Evolutionary conservation across 2,113 vertebrate genomes (phyloP).

Genomic region (Nipponia nippon): DNA sequence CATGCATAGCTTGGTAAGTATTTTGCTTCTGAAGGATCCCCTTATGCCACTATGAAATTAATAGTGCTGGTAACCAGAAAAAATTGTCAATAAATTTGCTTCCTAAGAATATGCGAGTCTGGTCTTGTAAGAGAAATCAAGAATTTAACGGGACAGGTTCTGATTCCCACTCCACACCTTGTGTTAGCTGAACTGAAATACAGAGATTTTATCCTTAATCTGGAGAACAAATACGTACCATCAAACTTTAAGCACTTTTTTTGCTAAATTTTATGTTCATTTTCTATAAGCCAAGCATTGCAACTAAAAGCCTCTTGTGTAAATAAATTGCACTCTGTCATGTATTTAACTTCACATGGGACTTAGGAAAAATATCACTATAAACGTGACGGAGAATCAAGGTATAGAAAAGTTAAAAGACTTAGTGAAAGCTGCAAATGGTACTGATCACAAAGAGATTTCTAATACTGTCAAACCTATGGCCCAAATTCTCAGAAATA

Average conservation of each 20-base stretch:
- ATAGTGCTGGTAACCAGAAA: background rate
- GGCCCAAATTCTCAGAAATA: background rate
- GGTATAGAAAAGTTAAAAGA: background rate
- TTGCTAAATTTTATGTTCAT: background rate
- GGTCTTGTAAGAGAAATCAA: background rate
- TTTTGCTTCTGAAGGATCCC: background rate
- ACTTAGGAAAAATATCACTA: background rate
- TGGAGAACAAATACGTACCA: background rate
- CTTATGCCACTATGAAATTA: background rate
- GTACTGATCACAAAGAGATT: background rate
- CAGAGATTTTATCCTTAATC: background rate
- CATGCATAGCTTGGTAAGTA: background rate
- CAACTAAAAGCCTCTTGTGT: background rate
- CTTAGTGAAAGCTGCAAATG: background rate
- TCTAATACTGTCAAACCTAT: background rate
- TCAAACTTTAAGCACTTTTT: background rate
- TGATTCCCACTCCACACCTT: background rate
- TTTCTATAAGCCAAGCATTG: background rate
- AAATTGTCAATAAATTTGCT: background rate
- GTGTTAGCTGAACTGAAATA: background rate
- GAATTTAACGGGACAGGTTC: background rate
- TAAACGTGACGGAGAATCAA: background rate
- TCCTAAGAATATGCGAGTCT: background rate
- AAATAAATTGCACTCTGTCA: background rate
- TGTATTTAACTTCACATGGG: background rate